Evolutionary conservation across 2,797 vertebrate genomes (phyloP).

Genomic region (Emys orbicularis): DNA sequence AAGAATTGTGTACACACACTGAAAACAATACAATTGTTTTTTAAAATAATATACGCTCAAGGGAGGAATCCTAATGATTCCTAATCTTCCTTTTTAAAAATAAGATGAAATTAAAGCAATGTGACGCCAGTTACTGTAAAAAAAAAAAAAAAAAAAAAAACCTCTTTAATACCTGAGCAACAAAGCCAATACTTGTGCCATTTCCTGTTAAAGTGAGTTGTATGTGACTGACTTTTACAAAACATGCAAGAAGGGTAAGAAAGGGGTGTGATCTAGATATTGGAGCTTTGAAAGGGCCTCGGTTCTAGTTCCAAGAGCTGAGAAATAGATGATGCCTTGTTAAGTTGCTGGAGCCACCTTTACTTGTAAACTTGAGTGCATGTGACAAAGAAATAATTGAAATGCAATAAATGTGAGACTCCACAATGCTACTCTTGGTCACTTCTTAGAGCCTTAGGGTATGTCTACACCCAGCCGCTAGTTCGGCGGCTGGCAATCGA

Average conservation of each 20-base stretch:
- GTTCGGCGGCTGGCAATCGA: too few species aligned
- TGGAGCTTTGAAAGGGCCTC: neutral
- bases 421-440: neutral
- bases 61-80: neutral
- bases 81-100: neutral
- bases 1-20: neutral
- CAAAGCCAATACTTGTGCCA: neutral
- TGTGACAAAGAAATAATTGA: neutral
- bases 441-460: neutral
- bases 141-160: neutral
- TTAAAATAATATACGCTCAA: rapidly evolving
- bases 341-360: neutral
- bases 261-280: neutral
- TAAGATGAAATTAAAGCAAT: neutral
- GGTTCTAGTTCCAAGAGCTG: neutral
- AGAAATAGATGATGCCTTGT: neutral
- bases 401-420: neutral
- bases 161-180: neutral
- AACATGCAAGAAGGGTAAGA: neutral
- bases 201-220: neutral
- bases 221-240: neutral
- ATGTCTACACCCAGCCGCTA: too few species aligned
- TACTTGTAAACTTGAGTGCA: neutral
- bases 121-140: neutral
- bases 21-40: neutral